phyloP scores from a whole-genome alignment of 1,140 invertebrate genomes.

The Ostrea denselamellosa region DNA sequence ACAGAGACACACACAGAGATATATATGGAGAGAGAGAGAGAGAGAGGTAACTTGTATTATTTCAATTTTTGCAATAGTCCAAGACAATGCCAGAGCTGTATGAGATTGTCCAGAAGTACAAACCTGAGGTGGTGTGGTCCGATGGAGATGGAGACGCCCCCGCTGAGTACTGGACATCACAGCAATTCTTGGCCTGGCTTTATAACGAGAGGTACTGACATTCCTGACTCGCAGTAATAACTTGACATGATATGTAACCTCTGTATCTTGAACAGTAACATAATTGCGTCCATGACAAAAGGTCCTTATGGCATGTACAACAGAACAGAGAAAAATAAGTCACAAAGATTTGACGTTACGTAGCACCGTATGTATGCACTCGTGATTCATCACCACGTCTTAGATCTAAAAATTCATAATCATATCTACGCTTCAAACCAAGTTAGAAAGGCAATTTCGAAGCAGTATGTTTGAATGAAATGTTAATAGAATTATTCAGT shows the following conservation, averaged over 20 bases:
- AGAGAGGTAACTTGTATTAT: not conserved
- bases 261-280: not conserved
- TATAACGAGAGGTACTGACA: conserved; percentile 90
- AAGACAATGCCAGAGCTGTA: conserved; percentile 80
- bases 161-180: conserved; percentile 84
- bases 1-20: not conserved
- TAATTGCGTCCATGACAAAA: too few species aligned
- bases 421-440: too few species aligned
- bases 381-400: too few species aligned
- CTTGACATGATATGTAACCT: not conserved
- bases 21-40: not conserved
- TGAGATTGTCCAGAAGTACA: conserved; percentile 85
- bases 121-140: conserved; percentile 94
- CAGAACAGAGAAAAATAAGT: too few species aligned
- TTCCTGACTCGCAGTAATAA: not conserved
- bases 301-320: too few species aligned
- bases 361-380: too few species aligned
- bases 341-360: not conserved
- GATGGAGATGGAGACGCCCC: conserved; percentile 84
- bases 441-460: too few species aligned
- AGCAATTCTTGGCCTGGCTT: conserved; percentile 89
- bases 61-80: conserved; percentile 53
- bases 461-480: too few species aligned
- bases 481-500: too few species aligned
- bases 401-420: too few species aligned